Percentiles rank a stretch among this genome's conserved stretches.
Evolutionary conservation across 2,113 vertebrate genomes (phyloP).

Genomic region (Tympanuchus pallidicinctus): DNA sequence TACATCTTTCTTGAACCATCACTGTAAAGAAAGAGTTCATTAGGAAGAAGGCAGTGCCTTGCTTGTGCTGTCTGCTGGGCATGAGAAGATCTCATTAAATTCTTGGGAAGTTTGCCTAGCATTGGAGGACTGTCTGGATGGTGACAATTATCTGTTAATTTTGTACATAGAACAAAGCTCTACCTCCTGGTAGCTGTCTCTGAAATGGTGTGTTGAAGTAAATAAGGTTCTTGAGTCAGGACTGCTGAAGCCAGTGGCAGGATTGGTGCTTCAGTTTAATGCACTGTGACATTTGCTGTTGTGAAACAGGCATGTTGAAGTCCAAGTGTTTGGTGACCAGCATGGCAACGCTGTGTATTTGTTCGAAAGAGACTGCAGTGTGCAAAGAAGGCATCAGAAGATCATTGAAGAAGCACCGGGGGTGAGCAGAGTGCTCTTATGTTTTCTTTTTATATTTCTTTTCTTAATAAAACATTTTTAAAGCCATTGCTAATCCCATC

Average conservation of each 20-base stretch:
- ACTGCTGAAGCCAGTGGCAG: not conserved
- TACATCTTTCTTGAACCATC: not conserved
- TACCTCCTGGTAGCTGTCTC: not conserved
- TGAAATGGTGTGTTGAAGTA: not conserved
- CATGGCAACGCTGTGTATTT: constrained; percentile 94
- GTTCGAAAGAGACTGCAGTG: constrained; percentile 98
- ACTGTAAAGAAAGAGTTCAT: not conserved
- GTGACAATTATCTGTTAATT: not conserved
- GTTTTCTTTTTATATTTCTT: not conserved
- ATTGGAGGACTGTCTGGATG: not conserved
- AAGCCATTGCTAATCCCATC: not conserved
- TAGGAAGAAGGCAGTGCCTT: not conserved
- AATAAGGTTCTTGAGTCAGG: not conserved
- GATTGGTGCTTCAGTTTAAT: not conserved
- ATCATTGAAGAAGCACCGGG: constrained; percentile 98
- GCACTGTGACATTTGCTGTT: not conserved
- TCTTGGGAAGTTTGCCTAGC: not conserved
- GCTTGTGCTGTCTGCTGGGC: not conserved
- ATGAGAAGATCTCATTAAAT: not conserved
- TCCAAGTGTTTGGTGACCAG: constrained; percentile 97
- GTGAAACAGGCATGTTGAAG: constrained; percentile 91
- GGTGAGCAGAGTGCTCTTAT: constrained; percentile 76
- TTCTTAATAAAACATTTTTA: not conserved
- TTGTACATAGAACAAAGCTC: not conserved
- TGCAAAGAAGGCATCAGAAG: constrained; percentile 97